phyloP scores from a whole-genome alignment of 2,113 vertebrate species.

The Bos javanicus region DNA sequence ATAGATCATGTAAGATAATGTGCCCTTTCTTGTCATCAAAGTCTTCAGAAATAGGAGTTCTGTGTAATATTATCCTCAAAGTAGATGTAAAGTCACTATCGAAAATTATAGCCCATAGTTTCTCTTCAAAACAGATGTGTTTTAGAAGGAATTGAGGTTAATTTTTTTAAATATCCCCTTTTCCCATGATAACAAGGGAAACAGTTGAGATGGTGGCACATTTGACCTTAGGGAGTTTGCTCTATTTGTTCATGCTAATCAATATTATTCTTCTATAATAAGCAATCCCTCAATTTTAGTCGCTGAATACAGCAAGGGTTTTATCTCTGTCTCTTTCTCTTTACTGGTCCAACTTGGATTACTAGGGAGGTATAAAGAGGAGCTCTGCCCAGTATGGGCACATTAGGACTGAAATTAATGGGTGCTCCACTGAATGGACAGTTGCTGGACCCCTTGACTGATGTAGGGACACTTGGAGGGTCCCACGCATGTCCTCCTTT shows the following conservation, averaged over 20 bases:
- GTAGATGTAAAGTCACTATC: neutral
- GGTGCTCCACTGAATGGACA: neutral
- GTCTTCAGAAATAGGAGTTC: neutral
- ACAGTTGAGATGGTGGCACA: neutral
- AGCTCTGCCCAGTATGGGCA: accelerated
- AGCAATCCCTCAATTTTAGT: neutral
- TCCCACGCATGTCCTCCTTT: neutral
- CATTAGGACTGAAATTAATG: neutral
- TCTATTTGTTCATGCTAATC: neutral
- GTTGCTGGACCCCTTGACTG: neutral
- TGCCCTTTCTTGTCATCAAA: neutral
- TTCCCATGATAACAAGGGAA: neutral
- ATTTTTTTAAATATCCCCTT: neutral
- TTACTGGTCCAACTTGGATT: neutral
- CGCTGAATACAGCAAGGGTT: neutral
- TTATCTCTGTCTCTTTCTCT: neutral
- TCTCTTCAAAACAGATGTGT: neutral
- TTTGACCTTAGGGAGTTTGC: neutral
- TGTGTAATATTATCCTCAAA: neutral
- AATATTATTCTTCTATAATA: neutral
- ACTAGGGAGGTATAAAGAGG: neutral
- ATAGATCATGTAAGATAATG: neutral
- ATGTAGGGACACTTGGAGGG: neutral
- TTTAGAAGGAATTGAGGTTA: neutral
- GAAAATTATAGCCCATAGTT: neutral